A percentile compares a stretch with the other conserved stretches of the same genome.
These are phyloP conservation scores for Bombus pyrosoma DNA, from an alignment of 1,140 invertebrate species.

Conservation along the genomic window DNA sequence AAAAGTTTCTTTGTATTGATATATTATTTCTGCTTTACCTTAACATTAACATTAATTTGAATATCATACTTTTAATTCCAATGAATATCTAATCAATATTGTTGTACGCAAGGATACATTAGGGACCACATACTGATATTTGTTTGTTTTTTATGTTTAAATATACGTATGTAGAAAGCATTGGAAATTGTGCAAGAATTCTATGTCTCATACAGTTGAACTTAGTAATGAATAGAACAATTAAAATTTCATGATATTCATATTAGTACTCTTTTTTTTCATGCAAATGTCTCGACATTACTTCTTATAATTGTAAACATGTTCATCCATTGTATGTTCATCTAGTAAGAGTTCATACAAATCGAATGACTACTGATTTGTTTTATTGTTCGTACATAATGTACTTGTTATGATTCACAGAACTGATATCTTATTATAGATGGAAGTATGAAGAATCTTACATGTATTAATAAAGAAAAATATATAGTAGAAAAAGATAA, in stretches of 20 bases:
- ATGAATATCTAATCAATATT: not conserved
- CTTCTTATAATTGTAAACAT: not conserved
- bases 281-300: not conserved
- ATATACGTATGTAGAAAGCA: conserved; percentile 8
- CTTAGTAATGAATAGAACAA: not conserved
- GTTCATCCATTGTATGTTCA: not conserved
- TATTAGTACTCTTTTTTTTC: not conserved
- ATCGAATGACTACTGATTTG: not conserved
- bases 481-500: not conserved
- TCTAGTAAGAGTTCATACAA: not conserved
- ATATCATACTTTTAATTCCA: not conserved
- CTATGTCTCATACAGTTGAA: not conserved
- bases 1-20: too few species aligned
- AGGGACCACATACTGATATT: conserved; percentile 24
- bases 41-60: not conserved
- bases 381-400: not conserved
- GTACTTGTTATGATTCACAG: not conserved
- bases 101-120: not conserved
- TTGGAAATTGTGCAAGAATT: not conserved
- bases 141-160: not conserved
- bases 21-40: not conserved
- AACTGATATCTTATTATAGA: not conserved
- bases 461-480: not conserved
- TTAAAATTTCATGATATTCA: conserved; percentile 3
- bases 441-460: not conserved